Evolutionary conservation across 2,113 vertebrate species (phyloP).

Genomic region (Oryzias woworae): DNA sequence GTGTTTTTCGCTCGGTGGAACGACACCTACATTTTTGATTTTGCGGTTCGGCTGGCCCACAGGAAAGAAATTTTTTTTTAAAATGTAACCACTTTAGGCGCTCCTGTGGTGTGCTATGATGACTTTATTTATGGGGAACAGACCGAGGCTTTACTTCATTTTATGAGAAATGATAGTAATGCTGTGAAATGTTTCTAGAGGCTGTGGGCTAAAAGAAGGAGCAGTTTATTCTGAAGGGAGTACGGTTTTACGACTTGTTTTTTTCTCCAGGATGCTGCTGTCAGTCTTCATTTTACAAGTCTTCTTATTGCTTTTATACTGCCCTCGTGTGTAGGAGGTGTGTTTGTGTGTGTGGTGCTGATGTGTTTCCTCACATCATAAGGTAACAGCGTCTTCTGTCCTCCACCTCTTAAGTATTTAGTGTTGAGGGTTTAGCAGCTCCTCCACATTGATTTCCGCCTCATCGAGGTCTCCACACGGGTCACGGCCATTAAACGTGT

Average conservation of each 20-base stretch:
- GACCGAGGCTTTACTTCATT: neutral
- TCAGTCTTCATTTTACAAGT: conserved; percentile 37
- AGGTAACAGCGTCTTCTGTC: conserved; percentile 21
- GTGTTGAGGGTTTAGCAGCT: conserved; percentile 17
- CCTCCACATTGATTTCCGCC: conserved; percentile 28
- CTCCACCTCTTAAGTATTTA: conserved; percentile 3
- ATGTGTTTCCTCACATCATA: conserved; percentile 14
- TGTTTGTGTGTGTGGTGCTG: conserved; percentile 4
- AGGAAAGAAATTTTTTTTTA: conserved; percentile 1
- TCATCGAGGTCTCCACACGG: conserved; percentile 14
- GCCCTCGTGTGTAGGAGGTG: conserved; percentile 37
- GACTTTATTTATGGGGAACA: conserved; percentile 30
- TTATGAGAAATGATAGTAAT: conserved; percentile 14
- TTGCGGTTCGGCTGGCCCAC: neutral
- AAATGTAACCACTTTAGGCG: conserved; percentile 1
- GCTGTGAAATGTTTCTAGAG: conserved; percentile 21
- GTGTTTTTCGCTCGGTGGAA: neutral
- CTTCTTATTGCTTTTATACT: conserved; percentile 30
- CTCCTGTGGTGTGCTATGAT: conserved; percentile 17
- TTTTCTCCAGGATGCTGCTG: conserved; percentile 18
- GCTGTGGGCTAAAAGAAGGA: conserved; percentile 16
- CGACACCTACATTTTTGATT: conserved; percentile 12
- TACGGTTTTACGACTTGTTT: conserved; percentile 27
- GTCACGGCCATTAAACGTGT: conserved; percentile 31
- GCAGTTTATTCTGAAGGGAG: conserved; percentile 25